These are phyloP conservation scores for Coccyzus lansbergi DNA, from an alignment of 2,797 vertebrate genomes.

Conservation along the genomic window DNA sequence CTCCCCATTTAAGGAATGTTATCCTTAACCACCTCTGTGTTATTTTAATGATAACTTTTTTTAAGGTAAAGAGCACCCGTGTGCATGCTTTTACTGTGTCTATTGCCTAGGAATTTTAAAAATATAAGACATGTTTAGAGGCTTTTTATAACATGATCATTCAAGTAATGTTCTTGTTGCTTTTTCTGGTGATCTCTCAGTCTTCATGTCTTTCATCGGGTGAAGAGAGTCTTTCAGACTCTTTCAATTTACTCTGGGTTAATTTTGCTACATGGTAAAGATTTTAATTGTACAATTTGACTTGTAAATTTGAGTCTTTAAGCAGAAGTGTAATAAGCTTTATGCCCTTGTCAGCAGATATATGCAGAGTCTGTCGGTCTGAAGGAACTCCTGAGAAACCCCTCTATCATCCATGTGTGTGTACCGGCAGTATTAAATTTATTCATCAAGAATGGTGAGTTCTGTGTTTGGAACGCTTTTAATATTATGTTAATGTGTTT, in stretches of 20 bases:
- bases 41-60: not conserved
- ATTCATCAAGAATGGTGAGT: constrained; percentile 98
- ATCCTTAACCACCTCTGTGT: not conserved
- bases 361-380: constrained; percentile 95
- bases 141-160: not conserved
- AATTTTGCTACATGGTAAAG: not conserved
- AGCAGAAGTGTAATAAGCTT: not conserved
- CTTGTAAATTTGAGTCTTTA: not conserved
- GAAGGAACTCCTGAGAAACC: constrained; percentile 96
- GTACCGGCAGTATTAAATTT: constrained; percentile 99
- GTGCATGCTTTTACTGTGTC: not conserved
- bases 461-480: not conserved
- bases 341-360: constrained; percentile 81
- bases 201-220: not conserved
- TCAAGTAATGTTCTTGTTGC: not conserved
- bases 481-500: not conserved
- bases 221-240: not conserved
- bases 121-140: fast-evolving
- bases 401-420: constrained; percentile 95
- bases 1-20: not conserved
- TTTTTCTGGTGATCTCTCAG: not conserved
- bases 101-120: not conserved
- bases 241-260: not conserved
- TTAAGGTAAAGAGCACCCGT: not conserved
- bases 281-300: not conserved